Base-by-base conservation (phyloP, 2,888 invertebrate species). In the Carcina quercana region DNA sequence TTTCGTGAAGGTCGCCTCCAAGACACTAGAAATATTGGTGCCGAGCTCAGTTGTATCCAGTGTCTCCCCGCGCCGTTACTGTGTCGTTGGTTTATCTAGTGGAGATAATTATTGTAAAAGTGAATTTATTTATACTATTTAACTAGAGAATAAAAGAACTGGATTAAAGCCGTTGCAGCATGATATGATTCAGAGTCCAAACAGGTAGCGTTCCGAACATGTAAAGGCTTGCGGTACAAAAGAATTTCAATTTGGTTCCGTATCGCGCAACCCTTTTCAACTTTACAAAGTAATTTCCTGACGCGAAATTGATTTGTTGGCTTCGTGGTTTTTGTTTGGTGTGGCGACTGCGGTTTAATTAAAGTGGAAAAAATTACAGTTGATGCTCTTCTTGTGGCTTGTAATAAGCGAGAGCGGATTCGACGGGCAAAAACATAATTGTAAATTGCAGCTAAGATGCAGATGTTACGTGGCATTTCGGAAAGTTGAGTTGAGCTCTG, bases 221-320 rank as follows among this genome's bases (percentile, higher is more conserved):
- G 70, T 70, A 70, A 75, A 78, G 70, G 78, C 65, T 58, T 50
- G 57, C 59, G 43, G 55, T 53, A 76, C 74, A 78, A 80, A 79
- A 80, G 79, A 82, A 82, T 82, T 82, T 79, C 80, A 80, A 78
- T 80, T 79, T 78, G 72, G 68, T 70, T 56, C 61, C 61, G 72
- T 75, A 75, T 75, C 70, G 73, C 62, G 51, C 56, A 70, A 75
- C 75, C 71, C 74, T 70, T 75, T 73, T 73, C 71, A 74, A 73
- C 64, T 74, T 73, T 69, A 66, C 73, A 74, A 76, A 75, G 78
- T 80, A 80, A 82, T 79, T 79, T 78, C 67, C 72, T 68, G 72
- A 71, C 66, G 67, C 67, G 61, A 73, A 80, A 80, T 80, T 79
- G 80, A 80, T 82, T 80, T 78, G 79, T 78, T 65, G 68, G 67